Base-by-base conservation (phyloP, 2,888 invertebrate species). In the Drosophila eohydei region DNA sequence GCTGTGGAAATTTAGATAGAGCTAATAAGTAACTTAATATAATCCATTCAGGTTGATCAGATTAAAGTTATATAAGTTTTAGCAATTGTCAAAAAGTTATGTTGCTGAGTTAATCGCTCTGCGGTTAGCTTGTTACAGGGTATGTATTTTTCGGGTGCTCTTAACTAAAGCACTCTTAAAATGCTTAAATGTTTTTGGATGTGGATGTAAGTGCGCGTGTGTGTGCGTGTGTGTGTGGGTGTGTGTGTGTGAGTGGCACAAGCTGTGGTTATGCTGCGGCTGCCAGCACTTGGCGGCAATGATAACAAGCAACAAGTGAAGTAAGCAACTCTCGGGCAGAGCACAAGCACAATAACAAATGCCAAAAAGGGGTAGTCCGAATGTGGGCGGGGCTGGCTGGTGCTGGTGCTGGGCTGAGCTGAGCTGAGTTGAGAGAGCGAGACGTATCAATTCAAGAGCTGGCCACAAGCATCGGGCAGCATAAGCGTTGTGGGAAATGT, bases 401-500 rank as follows among this genome's bases (percentile, higher is more conserved):
- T 5, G 38, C 43, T 21, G 16, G 16, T 55, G 34, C 5, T 41
- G 28, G 41, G 38, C 8, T n/a, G 34, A 8, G 36, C 43, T 21
- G 11, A 21, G 8, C 4, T 8, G 28, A 21, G 50, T 5, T 12
- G 38, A 21, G 36, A 38, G 54, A 14, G n/a, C n/a, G 7, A 16
- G 9, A 30, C 11, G 30, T 55, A 38, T 76, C 40, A 71, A 71
- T 72, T 67, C 78, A 72, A 67, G 57, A 58, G 54, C 50, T 71
- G 66, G 56, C 56, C 62, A 62, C 57, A 73, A 60, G 67, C 69
- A 73, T 72, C 67, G 62, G 61, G 50, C 70, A 46, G 80, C 44
- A 79, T 3, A 80, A 71, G 83, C 67, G 64, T 60, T 82, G 87
- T 88, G 81, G 84, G 68, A 81, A 67, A 80, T 90, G 90, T 86